phyloP scores from a whole-genome alignment of 2,888 invertebrate genomes.

The Pyralis farinalis region DNA sequence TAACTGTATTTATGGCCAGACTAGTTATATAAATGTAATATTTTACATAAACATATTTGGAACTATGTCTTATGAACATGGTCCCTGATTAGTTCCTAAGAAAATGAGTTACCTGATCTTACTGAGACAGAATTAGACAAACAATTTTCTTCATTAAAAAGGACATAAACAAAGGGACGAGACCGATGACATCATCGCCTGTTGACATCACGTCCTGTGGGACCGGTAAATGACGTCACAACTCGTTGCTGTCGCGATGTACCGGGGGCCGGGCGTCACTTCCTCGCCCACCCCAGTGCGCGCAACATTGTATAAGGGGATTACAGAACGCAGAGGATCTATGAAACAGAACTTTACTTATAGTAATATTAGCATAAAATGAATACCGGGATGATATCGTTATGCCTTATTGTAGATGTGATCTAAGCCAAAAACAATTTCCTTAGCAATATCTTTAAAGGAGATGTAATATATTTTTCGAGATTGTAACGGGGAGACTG shows the following conservation, averaged over 20 bases:
- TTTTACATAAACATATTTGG: too few species aligned
- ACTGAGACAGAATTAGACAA: neutral
- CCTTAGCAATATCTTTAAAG: too few species aligned
- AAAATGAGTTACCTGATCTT: too few species aligned
- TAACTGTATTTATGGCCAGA: too few species aligned
- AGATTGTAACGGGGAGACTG: too few species aligned
- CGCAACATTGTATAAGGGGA: neutral
- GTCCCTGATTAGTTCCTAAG: too few species aligned
- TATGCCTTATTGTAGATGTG: too few species aligned
- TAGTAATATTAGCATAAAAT: neutral
- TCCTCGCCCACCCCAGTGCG: constrained; percentile 12
- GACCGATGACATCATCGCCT: neutral
- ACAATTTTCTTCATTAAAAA: neutral
- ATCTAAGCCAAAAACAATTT: too few species aligned
- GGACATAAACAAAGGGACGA: neutral
- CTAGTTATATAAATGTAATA: too few species aligned
- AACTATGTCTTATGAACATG: too few species aligned
- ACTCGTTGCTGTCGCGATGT: constrained; percentile 29
- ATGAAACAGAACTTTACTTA: neutral
- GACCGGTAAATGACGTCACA: constrained; percentile 49
- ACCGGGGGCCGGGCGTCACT: constrained; percentile 13
- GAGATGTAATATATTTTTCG: too few species aligned
- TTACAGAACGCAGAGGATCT: neutral
- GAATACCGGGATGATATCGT: neutral
- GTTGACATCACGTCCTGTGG: constrained; percentile 7